These are phyloP conservation scores for Psittacula cyanocephala DNA, from an alignment of 2,113 vertebrate genomes.

Conservation along the genomic window DNA sequence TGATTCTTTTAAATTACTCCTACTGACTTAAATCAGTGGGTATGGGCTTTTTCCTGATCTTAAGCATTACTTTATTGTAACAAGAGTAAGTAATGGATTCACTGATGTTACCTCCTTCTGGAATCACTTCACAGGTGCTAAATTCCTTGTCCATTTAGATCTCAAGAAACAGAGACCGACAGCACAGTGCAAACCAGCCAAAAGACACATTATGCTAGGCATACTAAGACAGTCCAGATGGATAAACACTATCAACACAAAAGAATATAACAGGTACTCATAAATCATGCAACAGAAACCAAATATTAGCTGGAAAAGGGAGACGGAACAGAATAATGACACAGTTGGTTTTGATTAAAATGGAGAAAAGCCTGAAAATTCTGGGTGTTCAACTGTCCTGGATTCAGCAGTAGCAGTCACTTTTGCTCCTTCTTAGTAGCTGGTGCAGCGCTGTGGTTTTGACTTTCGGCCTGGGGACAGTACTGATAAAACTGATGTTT, in stretches of 20 bases:
- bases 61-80: conserved; percentile 1
- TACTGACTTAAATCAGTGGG: neutral
- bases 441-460: too few relatives aligned
- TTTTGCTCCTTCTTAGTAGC: too few relatives aligned
- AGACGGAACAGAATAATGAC: conserved; percentile 3
- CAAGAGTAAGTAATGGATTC: conserved; percentile 5
- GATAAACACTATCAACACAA: conserved; percentile 41
- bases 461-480: too few relatives aligned
- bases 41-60: neutral
- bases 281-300: conserved; percentile 52
- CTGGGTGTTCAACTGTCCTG: neutral
- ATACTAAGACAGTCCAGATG: conserved; percentile 45
- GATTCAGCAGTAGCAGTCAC: too few relatives aligned
- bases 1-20: neutral
- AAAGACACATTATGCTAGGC: conserved; percentile 29
- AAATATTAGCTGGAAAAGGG: neutral
- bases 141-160: conserved; percentile 25
- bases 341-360: conserved; percentile 50
- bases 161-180: conserved; percentile 20
- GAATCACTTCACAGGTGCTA: conserved; percentile 49
- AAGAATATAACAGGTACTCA: conserved; percentile 58
- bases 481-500: too few relatives aligned
- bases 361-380: conserved; percentile 19
- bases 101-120: conserved; percentile 28
- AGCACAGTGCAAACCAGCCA: neutral